Evolutionary conservation across 2,113 vertebrate genomes (phyloP), one percentile per base, ranked within the genome.

Genomic region (Pachycephala philippinensis): DNA sequence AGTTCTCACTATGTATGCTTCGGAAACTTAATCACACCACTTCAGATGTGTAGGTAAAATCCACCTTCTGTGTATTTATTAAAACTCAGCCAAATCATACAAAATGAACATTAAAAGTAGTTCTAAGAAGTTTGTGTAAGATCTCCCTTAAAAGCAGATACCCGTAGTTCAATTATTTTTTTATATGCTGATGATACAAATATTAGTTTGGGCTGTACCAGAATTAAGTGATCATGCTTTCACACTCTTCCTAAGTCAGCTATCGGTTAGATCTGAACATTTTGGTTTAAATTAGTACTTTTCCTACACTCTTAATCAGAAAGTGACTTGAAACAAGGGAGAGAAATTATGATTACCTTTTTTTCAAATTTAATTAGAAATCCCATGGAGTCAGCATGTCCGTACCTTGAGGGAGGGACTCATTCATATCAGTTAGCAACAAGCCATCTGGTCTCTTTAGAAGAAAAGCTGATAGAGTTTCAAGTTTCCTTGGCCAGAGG

Each of bases 291-390:
- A 66, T 59, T 49, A 61, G 11, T 65, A 53, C 33, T 78, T 87
- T 45, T 78, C 19, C 5, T 59, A 50, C 40, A n/a, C 18, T 85
- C 14, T 69, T 72, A 83, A 90, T 74, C n/a, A 86, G 42, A 92
- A 89, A 88, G 30, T 18, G 33, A 72, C 40, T 76, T 76, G 63
- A 95, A 96, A 92, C 19, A 72, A 49, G 37, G 53, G 15, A 91
- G 44, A 49, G 5, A 92, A 94, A 85, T 76, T 87, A 71, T 79
- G 15, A 80, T 85, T 84, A 71, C 9, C 18, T 24, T 65, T 87
- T 88, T 85, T 81, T 76, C 26, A 81, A 81, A 83, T 80, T 80
- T 93, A 94, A 66, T 88, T 93, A 84, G 37, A 84, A 92, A 90
- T 86, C 53, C 52, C 63, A 65, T 24, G 26, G 42, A 85, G 42